Conservation (phyloP, 2,113 vertebrate genomes). For the Oncorhynchus clarkii region DNA sequence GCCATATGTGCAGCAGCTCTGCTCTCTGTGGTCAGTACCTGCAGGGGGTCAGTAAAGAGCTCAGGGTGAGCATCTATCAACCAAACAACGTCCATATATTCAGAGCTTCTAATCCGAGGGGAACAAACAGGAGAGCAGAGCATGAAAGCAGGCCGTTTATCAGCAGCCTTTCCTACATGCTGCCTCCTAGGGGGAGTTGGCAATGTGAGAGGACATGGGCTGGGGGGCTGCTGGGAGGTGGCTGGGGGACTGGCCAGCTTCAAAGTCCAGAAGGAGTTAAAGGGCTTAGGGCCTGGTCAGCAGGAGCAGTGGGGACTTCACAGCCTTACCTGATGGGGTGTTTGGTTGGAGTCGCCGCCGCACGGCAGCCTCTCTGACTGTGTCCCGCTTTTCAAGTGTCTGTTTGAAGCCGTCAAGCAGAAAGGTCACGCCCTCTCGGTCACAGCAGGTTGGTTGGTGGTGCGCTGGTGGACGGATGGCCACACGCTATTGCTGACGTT, state of each 20-base stretch:
- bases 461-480: conserved; percentile 45
- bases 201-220: conserved; percentile 34
- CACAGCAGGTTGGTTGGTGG: conserved; percentile 66
- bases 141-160: conserved; percentile 62
- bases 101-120: conserved; percentile 52
- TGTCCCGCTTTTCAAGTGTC: conserved; percentile 71
- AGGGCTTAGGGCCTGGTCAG: conserved; percentile 62
- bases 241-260: conserved; percentile 49
- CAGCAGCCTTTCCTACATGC: conserved; percentile 47
- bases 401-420: conserved; percentile 70
- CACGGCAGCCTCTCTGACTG: conserved; percentile 68
- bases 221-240: conserved; percentile 19
- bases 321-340: conserved; percentile 79
- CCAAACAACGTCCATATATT: conserved; percentile 52
- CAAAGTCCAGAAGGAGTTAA: conserved; percentile 65
- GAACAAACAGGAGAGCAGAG: conserved; percentile 58
- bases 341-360: conserved; percentile 68
- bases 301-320: conserved; percentile 68
- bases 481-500: conserved; percentile 60
- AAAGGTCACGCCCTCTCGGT: conserved; percentile 76
- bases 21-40: conserved; percentile 20
- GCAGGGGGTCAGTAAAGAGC: conserved; percentile 24
- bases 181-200: conserved; percentile 46
- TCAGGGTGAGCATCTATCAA: conserved; percentile 37
- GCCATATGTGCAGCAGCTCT: conserved; percentile 7